These are phyloP conservation scores for Allolobophora icterica DNA, from an alignment of 2,888 invertebrate genomes.

Conservation along the genomic window DNA sequence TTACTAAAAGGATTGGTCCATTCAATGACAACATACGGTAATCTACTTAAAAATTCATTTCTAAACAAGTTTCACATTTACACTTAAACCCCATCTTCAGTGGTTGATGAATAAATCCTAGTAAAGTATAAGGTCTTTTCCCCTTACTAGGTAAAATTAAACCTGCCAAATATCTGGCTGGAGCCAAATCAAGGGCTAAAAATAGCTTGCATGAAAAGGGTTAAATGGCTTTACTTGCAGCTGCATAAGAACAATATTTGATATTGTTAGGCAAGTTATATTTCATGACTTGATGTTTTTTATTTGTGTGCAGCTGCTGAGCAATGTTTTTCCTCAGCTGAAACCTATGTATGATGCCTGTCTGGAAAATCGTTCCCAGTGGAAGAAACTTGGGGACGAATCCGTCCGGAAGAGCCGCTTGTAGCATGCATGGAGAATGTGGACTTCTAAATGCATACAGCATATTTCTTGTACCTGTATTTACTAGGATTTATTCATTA, in stretches of 20 bases:
- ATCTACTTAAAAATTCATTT: too few relatives aligned
- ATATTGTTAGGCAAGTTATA: not conserved
- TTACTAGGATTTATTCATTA: not conserved
- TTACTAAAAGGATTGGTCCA: too few relatives aligned
- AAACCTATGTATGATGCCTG: constrained; percentile 20
- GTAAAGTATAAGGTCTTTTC: too few relatives aligned
- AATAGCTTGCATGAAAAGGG: not conserved
- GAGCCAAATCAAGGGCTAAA: too few relatives aligned
- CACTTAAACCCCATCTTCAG: too few relatives aligned
- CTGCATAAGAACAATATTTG: not conserved
- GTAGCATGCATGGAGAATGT: not conserved
- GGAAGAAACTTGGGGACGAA: constrained; percentile 8
- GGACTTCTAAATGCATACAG: not conserved
- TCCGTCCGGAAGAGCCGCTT: not conserved
- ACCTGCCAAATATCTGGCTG: too few relatives aligned
- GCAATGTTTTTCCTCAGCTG: constrained; percentile 1
- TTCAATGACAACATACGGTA: too few relatives aligned
- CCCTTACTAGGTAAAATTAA: too few relatives aligned
- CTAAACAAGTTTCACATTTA: too few relatives aligned
- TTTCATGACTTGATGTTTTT: not conserved
- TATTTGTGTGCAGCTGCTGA: constrained; percentile 13
- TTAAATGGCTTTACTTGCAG: not conserved
- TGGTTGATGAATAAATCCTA: too few relatives aligned
- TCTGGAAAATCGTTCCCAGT: constrained; percentile 19
- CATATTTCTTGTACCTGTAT: not conserved